Percentiles rank a stretch among this genome's conserved stretches.
Conservation (phyloP, 2,113 vertebrate species). For the Scolopax mira region DNA sequence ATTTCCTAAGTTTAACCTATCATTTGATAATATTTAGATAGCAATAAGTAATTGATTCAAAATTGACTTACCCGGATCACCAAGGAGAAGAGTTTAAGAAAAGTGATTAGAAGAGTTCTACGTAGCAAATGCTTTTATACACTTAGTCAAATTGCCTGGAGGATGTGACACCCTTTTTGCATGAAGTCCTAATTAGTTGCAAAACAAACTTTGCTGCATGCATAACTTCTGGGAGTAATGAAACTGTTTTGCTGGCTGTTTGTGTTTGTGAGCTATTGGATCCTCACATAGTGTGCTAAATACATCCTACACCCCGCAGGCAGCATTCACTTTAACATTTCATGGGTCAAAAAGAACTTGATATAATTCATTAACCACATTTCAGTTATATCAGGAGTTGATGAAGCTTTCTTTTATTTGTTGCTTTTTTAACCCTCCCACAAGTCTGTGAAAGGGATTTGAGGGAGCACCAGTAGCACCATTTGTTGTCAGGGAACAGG, state of each 20-base stretch:
- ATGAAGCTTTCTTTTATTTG: background rate
- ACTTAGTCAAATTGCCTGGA: conserved; percentile 35
- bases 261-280: conserved; percentile 2
- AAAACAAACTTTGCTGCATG: conserved; percentile 65
- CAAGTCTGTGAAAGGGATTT: background rate
- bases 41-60: background rate
- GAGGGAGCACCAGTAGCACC: background rate
- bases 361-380: background rate
- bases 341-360: background rate
- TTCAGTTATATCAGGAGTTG: background rate
- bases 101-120: conserved; percentile 33
- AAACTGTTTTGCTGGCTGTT: conserved; percentile 60
- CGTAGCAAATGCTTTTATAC: conserved; percentile 63
- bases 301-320: background rate
- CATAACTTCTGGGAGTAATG: conserved; percentile 60
- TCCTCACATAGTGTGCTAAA: background rate
- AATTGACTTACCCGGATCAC: conserved; percentile 50
- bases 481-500: background rate
- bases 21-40: background rate
- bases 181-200: conserved; percentile 65
- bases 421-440: background rate
- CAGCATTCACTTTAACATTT: background rate
- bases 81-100: conserved; percentile 48
- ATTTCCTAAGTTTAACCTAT: background rate
- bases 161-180: conserved; percentile 67